Evolutionary conservation across 2,113 vertebrate genomes (phyloP).

Genomic region (Sus scrofa): DNA sequence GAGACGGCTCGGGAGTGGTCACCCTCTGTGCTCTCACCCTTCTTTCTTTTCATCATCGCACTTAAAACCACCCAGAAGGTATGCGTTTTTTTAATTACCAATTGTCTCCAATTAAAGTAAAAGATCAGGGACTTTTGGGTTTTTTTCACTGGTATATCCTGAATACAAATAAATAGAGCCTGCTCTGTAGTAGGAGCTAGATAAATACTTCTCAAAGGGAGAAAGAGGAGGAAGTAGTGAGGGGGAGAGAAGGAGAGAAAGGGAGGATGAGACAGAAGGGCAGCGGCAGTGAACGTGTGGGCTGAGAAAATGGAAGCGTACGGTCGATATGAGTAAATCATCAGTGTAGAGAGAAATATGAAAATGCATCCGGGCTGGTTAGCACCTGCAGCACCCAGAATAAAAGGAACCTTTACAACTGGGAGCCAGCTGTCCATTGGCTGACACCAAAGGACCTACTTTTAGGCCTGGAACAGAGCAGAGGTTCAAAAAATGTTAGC

Average conservation of each 20-base stretch:
- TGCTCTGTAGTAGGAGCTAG: neutral
- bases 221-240: neutral
- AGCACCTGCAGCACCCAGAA: neutral
- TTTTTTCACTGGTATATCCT: neutral
- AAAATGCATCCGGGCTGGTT: neutral
- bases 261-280: neutral
- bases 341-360: neutral
- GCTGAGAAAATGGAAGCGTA: neutral
- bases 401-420: neutral
- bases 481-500: neutral
- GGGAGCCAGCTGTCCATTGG: neutral
- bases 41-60: neutral
- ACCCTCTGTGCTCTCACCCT: neutral
- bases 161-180: neutral
- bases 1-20: neutral
- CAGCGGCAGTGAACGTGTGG: rapidly evolving
- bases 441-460: neutral
- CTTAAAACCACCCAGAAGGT: neutral
- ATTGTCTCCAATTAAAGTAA: neutral
- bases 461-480: neutral
- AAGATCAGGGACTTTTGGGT: neutral
- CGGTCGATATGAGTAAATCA: neutral
- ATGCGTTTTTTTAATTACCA: neutral
- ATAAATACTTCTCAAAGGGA: neutral
- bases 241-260: rapidly evolving